Evolutionary conservation across 2,797 vertebrate species (phyloP).

Genomic region (Bovichtus diacanthus): DNA sequence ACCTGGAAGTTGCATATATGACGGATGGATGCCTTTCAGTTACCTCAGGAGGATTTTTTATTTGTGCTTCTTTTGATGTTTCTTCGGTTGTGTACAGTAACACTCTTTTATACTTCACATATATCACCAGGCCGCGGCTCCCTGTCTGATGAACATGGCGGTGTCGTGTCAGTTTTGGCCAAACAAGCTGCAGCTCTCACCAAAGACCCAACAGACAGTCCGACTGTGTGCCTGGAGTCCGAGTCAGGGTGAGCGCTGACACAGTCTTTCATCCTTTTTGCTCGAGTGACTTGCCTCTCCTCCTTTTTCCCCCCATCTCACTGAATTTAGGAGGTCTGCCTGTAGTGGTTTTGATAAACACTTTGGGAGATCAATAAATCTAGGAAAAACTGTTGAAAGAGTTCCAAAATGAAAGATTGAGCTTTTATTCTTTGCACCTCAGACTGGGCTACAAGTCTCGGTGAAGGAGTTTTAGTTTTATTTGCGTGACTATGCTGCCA

Average conservation of each 20-base stretch:
- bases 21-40: background rate
- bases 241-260: constrained; percentile 89
- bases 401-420: constrained; percentile 32
- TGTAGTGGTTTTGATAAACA: constrained; percentile 27
- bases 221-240: constrained; percentile 95
- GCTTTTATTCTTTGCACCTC: background rate
- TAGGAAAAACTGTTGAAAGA: constrained; percentile 3
- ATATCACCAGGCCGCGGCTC: constrained; percentile 90
- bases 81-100: background rate
- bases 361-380: constrained; percentile 14
- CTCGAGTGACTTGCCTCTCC: background rate
- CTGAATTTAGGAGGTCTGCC: constrained; percentile 14
- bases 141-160: constrained; percentile 94
- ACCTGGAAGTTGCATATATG: background rate
- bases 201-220: constrained; percentile 91
- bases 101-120: background rate
- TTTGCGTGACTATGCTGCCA: constrained; percentile 67
- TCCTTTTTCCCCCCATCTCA: background rate
- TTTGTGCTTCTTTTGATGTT: background rate
- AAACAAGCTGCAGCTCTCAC: constrained; percentile 93
- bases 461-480: constrained; percentile 2
- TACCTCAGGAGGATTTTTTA: background rate
- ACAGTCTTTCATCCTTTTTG: background rate
- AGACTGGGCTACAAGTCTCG: background rate
- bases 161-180: constrained; percentile 93